These are phyloP conservation scores for Sarcophaga variegata DNA, from an alignment of 2,888 invertebrate species.

Conservation along the genomic window DNA sequence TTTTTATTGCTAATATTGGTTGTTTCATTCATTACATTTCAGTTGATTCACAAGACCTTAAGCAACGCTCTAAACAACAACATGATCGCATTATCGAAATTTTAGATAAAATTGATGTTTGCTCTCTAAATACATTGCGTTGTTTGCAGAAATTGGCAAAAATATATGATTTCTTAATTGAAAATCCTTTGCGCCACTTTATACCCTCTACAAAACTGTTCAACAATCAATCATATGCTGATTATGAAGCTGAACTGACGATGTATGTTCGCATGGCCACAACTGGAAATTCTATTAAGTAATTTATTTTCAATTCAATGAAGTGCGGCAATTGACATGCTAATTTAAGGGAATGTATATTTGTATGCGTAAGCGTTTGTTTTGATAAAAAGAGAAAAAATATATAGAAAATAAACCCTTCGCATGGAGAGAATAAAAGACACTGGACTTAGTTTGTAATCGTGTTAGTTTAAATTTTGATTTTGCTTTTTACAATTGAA, in stretches of 20 bases:
- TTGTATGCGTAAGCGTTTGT: slow-evolving; percentile 28
- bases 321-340: slow-evolving; percentile 58
- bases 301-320: slow-evolving; percentile 48
- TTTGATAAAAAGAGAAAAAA: background rate
- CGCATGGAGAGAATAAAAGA: slow-evolving; percentile 39
- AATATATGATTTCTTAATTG: slow-evolving; percentile 76
- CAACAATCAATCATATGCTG: slow-evolving; percentile 78
- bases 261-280: slow-evolving; percentile 82
- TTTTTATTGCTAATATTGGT: slow-evolving; percentile 22
- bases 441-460: slow-evolving; percentile 12
- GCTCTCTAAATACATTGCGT: slow-evolving; percentile 74
- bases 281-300: slow-evolving; percentile 74
- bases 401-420: slow-evolving; percentile 7
- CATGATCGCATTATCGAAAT: slow-evolving; percentile 77
- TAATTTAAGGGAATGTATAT: slow-evolving; percentile 60
- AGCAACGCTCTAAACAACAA: slow-evolving; percentile 75
- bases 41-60: slow-evolving; percentile 77
- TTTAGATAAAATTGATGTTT: slow-evolving; percentile 77
- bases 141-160: slow-evolving; percentile 75
- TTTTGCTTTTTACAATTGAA: background rate
- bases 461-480: background rate
- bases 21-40: slow-evolving; percentile 63
- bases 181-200: slow-evolving; percentile 78
- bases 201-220: slow-evolving; percentile 76
- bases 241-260: slow-evolving; percentile 79